These are phyloP conservation scores for Misgurnus mizolepis DNA, from an alignment of 2,113 vertebrate genomes.

Conservation along the genomic window DNA sequence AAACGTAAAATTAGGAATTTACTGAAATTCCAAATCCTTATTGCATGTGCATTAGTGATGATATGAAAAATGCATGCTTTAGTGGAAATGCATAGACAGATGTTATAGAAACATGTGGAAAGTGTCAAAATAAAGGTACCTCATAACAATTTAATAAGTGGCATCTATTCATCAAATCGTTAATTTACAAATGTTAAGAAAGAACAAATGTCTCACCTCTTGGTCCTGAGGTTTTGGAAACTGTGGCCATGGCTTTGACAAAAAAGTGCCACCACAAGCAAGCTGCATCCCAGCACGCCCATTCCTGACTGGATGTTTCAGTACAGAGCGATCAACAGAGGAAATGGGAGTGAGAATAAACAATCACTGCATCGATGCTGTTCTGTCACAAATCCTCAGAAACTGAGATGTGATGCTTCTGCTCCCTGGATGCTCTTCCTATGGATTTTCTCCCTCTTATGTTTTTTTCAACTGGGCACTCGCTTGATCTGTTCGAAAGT, in stretches of 20 bases:
- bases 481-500: not conserved
- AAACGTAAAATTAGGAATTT: too few relatives aligned
- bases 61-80: too few relatives aligned
- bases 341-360: not conserved
- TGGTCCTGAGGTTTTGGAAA: conserved; percentile 73
- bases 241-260: conserved; percentile 74
- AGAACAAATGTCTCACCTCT: conserved; percentile 78
- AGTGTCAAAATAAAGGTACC: too few relatives aligned
- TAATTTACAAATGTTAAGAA: not conserved
- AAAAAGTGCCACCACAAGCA: conserved; percentile 75
- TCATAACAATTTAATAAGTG: too few relatives aligned
- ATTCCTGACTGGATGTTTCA: conserved; percentile 65
- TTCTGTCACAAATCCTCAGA: not conserved
- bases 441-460: not conserved
- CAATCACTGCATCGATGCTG: conserved; percentile 6
- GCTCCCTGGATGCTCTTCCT: not conserved
- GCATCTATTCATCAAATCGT: too few relatives aligned
- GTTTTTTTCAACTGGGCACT: not conserved
- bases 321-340: conserved; percentile 9
- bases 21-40: too few relatives aligned
- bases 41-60: too few relatives aligned
- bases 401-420: not conserved
- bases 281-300: conserved; percentile 70
- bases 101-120: too few relatives aligned
- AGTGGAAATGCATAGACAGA: too few relatives aligned